Evolutionary conservation across 2,797 vertebrate species (phyloP), one percentile per base, ranked within the genome.

Genomic region (Thalassophryne amazonica): DNA sequence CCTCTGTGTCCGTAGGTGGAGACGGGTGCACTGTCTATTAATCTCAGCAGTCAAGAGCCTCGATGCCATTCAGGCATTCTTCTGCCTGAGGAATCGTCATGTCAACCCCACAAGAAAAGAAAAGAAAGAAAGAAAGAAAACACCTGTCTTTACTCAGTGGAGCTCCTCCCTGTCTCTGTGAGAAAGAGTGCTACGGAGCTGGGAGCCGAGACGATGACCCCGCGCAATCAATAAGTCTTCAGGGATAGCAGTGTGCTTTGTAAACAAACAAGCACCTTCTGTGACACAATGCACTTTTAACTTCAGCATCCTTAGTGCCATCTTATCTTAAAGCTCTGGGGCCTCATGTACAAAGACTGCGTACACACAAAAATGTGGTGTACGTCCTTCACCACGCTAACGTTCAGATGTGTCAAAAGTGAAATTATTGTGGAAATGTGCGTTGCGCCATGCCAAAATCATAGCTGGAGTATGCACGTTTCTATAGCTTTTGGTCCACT

Each of bases 1-100:
- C 78, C 58, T 69, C 43, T 64, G 27, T 45, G 39, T 49, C 42
- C 5, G 10, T 42, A 36, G 37, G 34, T 43, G 51, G 39, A 62
- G 40, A 68, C 20, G 16, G 32, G 28, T 68, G 39, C 41, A 31
- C 50, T 55, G 55, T 60, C 73, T 66, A 83, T 88, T 79, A 68
- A 78, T 86, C 57, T 80, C 58, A 60, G 47, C 51, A 29, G 47
- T 56, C 45, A 63, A 33, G 70, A 51, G 21, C 58, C 39, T 23
- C 32, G 24, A 33, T 51, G 10, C 20, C 9, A 16, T 41, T 42
- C 23, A 18, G n/a, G 1, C 7, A n/a, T 58, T 58, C 39, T 69
- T 32, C 37, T 19, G 51, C 54, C 47, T 69, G 60, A 74, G 47
- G 35, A 67, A 73, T 64, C 20, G 23, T 33, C 31, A 37, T 41